Base-by-base conservation (phyloP, 1,140 invertebrate species). In the Daktulosphaira vitifoliae region DNA sequence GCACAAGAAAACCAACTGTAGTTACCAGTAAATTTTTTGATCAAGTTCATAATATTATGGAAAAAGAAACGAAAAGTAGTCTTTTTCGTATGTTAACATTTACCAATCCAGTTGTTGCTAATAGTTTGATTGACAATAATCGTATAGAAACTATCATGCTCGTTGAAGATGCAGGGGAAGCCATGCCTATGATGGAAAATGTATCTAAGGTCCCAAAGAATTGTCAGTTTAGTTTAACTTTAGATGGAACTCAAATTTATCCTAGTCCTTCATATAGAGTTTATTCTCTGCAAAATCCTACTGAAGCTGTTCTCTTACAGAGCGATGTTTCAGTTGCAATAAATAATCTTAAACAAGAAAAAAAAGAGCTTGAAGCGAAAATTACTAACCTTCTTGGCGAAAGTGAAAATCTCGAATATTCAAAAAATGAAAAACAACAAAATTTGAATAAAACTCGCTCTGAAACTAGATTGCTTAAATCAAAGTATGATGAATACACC, bases 121-220 rank as follows among this genome's bases (percentile, higher is more conserved):
- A 96, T 77, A 86, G 80, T 70, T 76, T 96, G 2, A 88, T 96
- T 67, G 92, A 96, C 79, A 83, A 86, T 71, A 73, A 81, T n/a
- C 75, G 75, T 48, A 75, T 87, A 37, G 88, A 91, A 73, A 78
- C 77, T 39, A 78, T 88, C 15, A 73, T 90, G 49, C 75, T 91
- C 15, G 84, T 89, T 49, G 79, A 82, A 1, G 79, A 79, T 16
- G 80, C 80, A 48, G 72, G 80, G 4, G 79, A 80, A 69, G 87
- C 88, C 6, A 79, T 81, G 44, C 70, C 76, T 2, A 76, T 89
- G 4, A 79, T 88, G 70, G 80, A 81, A 13, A 72, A 82, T 42
- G 20, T 25, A 15, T 37, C 76, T 42, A 80, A 78, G 70, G 87
- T 89, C 2, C 88, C 87, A 3, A 70, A 59, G 53, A 82, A 87